phyloP scores from a whole-genome alignment of 2,113 vertebrate species.

The Accipiter cooperii region DNA sequence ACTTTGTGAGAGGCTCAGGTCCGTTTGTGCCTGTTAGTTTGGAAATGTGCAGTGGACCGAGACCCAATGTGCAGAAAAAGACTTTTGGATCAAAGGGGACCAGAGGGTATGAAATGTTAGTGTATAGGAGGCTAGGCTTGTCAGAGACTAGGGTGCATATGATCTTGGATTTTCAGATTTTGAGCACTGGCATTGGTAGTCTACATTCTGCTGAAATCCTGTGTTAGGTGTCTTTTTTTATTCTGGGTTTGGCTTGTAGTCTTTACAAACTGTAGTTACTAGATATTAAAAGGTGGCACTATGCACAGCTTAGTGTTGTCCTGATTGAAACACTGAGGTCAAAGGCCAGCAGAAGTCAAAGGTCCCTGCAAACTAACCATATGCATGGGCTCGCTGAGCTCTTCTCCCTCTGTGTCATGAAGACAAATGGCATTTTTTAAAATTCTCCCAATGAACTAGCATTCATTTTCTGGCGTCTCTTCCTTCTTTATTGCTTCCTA shows the following conservation, averaged over 20 bases:
- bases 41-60: not conserved
- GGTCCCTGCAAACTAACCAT: constrained; percentile 44
- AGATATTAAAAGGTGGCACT: not conserved
- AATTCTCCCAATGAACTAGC: constrained; percentile 32
- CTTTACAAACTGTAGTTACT: not conserved
- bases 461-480: constrained; percentile 44
- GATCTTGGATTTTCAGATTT: not conserved
- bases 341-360: constrained; percentile 62
- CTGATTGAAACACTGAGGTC: constrained; percentile 63
- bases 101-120: not conserved
- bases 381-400: constrained; percentile 13
- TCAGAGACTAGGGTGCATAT: not conserved
- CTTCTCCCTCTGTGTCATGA: constrained; percentile 61
- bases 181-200: not conserved
- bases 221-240: not conserved
- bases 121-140: not conserved
- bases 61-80: not conserved
- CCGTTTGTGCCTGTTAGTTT: not conserved
- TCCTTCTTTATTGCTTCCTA: constrained; percentile 60
- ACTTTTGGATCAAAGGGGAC: not conserved
- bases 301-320: not conserved
- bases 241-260: not conserved
- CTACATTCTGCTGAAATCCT: not conserved
- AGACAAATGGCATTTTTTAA: constrained; percentile 70
- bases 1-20: not conserved